These are phyloP conservation scores for Hypolimnas misippus DNA, from an alignment of 2,888 invertebrate species.

Conservation along the genomic window DNA sequence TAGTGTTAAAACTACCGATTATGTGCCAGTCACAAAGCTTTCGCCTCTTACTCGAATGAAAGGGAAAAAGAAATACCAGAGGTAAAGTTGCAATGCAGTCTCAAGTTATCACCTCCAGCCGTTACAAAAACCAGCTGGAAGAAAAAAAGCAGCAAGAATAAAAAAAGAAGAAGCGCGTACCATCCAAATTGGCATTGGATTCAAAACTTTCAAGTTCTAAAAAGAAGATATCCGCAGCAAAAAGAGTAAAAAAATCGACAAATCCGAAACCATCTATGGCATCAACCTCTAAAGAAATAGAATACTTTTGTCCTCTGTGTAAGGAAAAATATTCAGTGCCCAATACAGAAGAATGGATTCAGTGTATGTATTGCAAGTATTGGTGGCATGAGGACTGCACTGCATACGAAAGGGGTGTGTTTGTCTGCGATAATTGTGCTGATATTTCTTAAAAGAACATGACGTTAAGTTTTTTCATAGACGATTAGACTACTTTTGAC, in stretches of 20 bases:
- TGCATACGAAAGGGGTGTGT: neutral
- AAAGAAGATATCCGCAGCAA: constrained; percentile 1
- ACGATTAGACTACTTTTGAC: constrained; percentile 1
- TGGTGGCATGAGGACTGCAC: constrained; percentile 4
- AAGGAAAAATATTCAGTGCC: neutral
- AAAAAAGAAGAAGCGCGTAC: constrained; percentile 1
- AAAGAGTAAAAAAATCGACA: constrained; percentile 1
- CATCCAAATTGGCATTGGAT: neutral
- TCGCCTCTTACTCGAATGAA: too few relatives aligned
- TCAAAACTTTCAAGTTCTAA: constrained; percentile 1
- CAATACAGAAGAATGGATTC: constrained; percentile 2
- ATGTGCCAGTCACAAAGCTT: too few relatives aligned
- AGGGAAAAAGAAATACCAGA: too few relatives aligned
- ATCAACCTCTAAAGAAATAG: constrained; percentile 1
- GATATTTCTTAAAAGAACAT: constrained; percentile 1
- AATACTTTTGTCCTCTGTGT: neutral
- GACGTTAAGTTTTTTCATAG: neutral
- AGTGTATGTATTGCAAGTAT: neutral
- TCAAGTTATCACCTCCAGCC: neutral
- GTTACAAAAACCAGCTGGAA: neutral
- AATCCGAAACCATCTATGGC: constrained; percentile 1
- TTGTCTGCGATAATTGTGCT: neutral
- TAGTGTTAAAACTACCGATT: too few relatives aligned
- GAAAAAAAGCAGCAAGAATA: neutral
- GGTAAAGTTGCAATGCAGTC: constrained; percentile 1